Base-by-base conservation (phyloP, 1,140 invertebrate genomes). In the Andrena cerasifolii region DNA sequence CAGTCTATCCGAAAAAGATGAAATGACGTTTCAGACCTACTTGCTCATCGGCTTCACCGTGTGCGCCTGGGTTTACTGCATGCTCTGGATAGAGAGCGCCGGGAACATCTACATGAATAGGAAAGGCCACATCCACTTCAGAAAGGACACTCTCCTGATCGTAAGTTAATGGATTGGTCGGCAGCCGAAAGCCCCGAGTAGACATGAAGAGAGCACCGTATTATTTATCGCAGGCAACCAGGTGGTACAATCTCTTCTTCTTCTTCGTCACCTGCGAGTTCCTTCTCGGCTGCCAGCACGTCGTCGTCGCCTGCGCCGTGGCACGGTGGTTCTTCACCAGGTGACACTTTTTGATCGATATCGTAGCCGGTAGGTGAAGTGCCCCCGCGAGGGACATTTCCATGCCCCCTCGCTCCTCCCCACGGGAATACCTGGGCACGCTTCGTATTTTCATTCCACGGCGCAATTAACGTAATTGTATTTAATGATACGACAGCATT, bases 251-350 rank as follows among this genome's bases (percentile, higher is more conserved):
- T 89, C 63, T 96, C 5, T 94, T 96, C 78, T 94, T 94, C n/a
- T 92, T 95, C 36, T 93, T 97, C 65, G 96, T 96, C 94, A 90
- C 95, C n/a, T 91, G 91, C 43, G 95, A 97, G 90, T 97, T 97
- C 86, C 94, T 95, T 54, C 90, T 96, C 45, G 95, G 95, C 24
- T 96, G 96, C 89, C 96, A 97, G 83, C 95, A 97, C 87, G 94
- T 97, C 90, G 93, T 96, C 0, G 95, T 97, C 53, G 95, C 95
- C 49, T 95, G 95, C n/a, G 94, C 96, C 36, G 95, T 97, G 10
- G 93, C 95, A 0, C 93, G 92, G 14, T 97, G 96, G 96, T 97
- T 95, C 87, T 97, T 97, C 84, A 94, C 95, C 28, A 95, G 95
- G 96, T 96, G 90, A 84, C 66, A 26, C n/a, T n/a, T 21, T 40